A percentile compares a stretch with the other conserved stretches of the same genome.
These are phyloP conservation scores for Aporophyla lueneburgensis DNA, from an alignment of 2,888 invertebrate species.

Conservation along the genomic window DNA sequence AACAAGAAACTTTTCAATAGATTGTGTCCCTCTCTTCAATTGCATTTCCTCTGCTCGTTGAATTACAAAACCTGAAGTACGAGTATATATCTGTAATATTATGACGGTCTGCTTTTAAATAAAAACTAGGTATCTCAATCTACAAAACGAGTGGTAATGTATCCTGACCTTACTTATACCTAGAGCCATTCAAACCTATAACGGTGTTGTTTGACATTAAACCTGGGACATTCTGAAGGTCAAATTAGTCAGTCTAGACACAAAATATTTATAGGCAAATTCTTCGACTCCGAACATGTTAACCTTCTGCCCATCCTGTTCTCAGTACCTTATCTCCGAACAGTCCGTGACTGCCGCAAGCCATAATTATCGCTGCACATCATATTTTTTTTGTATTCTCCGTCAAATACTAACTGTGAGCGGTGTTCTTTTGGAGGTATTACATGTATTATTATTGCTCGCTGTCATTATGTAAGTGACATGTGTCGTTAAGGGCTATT, in stretches of 20 bases:
- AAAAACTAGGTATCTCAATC: no score
- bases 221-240: background rate
- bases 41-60: no score
- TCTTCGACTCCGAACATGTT: background rate
- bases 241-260: background rate
- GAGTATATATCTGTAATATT: no score
- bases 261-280: background rate
- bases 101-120: no score
- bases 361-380: slow-evolving; percentile 60
- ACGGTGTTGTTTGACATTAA: slow-evolving; percentile 6
- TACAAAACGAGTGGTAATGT: no score
- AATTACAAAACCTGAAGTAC: no score
- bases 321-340: background rate
- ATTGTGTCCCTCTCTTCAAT: no score
- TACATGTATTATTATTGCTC: slow-evolving; percentile 56
- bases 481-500: slow-evolving; percentile 50
- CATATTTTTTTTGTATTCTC: slow-evolving; percentile 58
- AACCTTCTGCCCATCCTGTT: slow-evolving; percentile 18
- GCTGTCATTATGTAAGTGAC: slow-evolving; percentile 49
- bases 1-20: no score
- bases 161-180: no score
- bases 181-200: no score
- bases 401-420: slow-evolving; percentile 60
- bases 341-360: slow-evolving; percentile 56
- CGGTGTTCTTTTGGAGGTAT: slow-evolving; percentile 43